A percentile compares a stretch with the other conserved stretches of the same genome.
Conservation (phyloP, 2,113 vertebrate species). For the Polypterus bichir region DNA sequence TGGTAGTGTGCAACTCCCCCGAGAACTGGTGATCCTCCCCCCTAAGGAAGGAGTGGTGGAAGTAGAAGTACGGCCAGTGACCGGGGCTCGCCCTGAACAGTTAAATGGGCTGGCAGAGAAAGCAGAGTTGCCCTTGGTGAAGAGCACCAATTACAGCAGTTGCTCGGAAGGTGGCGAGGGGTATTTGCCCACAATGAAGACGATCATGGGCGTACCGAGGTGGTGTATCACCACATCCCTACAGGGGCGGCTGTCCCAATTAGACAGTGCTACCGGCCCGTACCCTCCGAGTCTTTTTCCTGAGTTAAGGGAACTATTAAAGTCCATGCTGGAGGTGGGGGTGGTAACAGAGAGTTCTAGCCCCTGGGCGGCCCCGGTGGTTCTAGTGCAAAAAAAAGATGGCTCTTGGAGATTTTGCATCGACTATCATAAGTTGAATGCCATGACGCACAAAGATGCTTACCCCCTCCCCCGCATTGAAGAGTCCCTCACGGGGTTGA, state of each 20-base stretch:
- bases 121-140: background rate
- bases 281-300: background rate
- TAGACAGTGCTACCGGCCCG: background rate
- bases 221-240: background rate
- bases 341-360: background rate
- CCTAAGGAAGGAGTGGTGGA: background rate
- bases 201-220: background rate
- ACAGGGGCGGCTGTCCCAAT: background rate
- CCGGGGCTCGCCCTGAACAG: background rate
- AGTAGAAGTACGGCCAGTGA: background rate
- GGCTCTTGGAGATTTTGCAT: constrained; percentile 3
- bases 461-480: background rate
- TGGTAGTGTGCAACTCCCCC: background rate
- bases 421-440: background rate
- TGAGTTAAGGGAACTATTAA: background rate
- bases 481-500: background rate
- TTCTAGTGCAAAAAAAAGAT: constrained; percentile 5
- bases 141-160: background rate
- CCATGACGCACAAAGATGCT: background rate
- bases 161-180: background rate
- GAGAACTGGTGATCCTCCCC: background rate
- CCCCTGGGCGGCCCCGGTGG: constrained; percentile 5
- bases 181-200: background rate
- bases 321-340: background rate
- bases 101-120: background rate